These are phyloP conservation scores for Falco naumanni DNA, from an alignment of 2,797 vertebrate species.

Conservation along the genomic window DNA sequence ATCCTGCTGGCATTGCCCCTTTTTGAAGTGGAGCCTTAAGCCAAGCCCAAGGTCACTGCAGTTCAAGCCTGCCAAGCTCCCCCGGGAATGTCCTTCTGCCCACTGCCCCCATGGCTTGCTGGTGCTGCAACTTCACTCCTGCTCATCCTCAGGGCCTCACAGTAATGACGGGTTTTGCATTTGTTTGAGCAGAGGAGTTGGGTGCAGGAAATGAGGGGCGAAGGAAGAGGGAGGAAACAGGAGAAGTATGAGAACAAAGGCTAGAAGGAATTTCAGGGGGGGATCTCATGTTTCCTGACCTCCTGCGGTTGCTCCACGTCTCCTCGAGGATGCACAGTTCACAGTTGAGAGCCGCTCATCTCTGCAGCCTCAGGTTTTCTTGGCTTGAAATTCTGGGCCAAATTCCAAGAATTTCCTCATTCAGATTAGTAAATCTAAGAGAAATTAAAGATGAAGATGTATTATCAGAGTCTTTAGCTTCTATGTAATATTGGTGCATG, in stretches of 20 bases:
- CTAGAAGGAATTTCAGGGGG: neutral
- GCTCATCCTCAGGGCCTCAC: neutral
- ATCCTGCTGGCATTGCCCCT: neutral
- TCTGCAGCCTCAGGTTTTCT: neutral
- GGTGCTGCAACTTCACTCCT: neutral
- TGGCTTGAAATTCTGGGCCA: conserved; percentile 39
- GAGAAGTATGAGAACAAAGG: neutral
- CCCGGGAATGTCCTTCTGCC: accelerated
- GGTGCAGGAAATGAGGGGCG: neutral
- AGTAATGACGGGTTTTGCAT: neutral
- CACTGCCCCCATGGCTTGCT: neutral
- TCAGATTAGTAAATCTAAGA: conserved; percentile 28
- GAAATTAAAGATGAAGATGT: conserved; percentile 39
- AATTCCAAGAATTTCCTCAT: conserved; percentile 37
- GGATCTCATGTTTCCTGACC: neutral
- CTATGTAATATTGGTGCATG: neutral
- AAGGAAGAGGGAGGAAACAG: neutral
- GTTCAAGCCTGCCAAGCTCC: neutral
- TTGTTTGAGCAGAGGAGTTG: neutral
- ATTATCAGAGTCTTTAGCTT: neutral
- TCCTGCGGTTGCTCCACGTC: accelerated
- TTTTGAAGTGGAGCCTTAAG: neutral
- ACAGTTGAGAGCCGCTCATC: neutral
- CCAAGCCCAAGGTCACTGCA: neutral
- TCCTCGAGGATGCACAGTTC: neutral